Evolutionary conservation across 2,888 invertebrate genomes (phyloP), one percentile per base, ranked within the genome.

Genomic region (Cephus nigrinus): DNA sequence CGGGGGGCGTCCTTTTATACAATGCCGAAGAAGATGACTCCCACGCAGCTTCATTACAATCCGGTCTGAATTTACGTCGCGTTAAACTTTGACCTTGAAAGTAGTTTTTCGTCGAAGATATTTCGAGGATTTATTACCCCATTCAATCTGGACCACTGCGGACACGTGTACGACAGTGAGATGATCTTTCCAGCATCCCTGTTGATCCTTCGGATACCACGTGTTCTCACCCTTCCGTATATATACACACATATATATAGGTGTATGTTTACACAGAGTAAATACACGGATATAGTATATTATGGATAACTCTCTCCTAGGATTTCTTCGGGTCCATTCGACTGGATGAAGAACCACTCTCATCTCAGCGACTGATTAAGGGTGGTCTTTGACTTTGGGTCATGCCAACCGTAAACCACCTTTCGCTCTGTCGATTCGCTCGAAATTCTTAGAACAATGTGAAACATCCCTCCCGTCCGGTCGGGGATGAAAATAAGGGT

Each of bases 271-370:
- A 4, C 4, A 36, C 12, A 36, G 36, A 36, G 36, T 36, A 15
- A 36, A 36, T 36, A 36, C 12, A 15, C 12, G 36, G 36, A 4
- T 36, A 36, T 36, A 36, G 36, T 40, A 4, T 40, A 15, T 40
- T 15, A 40, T 5, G 40, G 40, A 1, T 40, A 40, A 55, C 23
- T 55, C 55, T 55, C 9, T 55, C 9, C 23, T 55, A 23, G 55
- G 23, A 9, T 55, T 55, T 55, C 23, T 23, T 55, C 55, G 55
- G 55, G 55, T 55, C 55, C 55, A 55, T 55, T 55, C 23, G 23
- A 15, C 55, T 23, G 55, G n/a, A 69, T 33, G 40, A 68, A 1
- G 32, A 77, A 35, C 69, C 34, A 74, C 71, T 77, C 71, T 74
- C 75, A 75, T 75, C 34, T 30, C 71, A 23, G 5, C 23, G 33